Evolutionary conservation across 2,113 vertebrate genomes (phyloP), one percentile per base, ranked within the genome.

Genomic region (Anguilla rostrata): DNA sequence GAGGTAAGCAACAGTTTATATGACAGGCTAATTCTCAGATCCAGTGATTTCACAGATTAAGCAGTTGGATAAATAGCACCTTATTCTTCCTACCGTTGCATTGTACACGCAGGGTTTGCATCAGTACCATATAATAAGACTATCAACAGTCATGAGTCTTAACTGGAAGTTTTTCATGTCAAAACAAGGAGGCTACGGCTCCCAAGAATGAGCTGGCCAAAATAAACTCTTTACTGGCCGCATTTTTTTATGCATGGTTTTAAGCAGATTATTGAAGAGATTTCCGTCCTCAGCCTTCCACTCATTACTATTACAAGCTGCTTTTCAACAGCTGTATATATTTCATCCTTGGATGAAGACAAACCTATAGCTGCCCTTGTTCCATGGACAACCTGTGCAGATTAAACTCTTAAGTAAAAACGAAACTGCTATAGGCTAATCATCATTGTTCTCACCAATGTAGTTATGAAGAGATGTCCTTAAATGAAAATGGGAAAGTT

Each of bases 241-340:
- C 41, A 78, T 81, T 81, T 86, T 78, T 87, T 89, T n/a, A n/a
- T n/a, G n/a, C n/a, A n/a, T n/a, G n/a, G 81, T n/a, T 86, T 85
- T 75, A 49, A 81, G 60, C 46, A 84, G 49, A 87, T 84, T 86
- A 53, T 78, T 63, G 18, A 53, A 84, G 85, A 84, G 66, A 84
- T 81, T 78, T 83, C 81, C 78, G 82, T 75, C 46, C 34, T 82
- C 57, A 84, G 83, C 81, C 83, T 39, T 78, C 57, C 11, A 29
- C 81, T 78, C 83, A 84, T 83, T 88, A 87, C 88, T 29, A 85
- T 83, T 86, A 66, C 71, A 81, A 85, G 26, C 83, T 82, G 84
- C 39, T 87, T 8, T 85, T 34, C 78, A 78, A 90, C 89, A 90
- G 85, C 86, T 86, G 85, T 80, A 88, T n/a, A 63, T n/a, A 63